Evolutionary conservation across 1,140 invertebrate species (phyloP).

Genomic region (Acyrthosiphon pisum): DNA sequence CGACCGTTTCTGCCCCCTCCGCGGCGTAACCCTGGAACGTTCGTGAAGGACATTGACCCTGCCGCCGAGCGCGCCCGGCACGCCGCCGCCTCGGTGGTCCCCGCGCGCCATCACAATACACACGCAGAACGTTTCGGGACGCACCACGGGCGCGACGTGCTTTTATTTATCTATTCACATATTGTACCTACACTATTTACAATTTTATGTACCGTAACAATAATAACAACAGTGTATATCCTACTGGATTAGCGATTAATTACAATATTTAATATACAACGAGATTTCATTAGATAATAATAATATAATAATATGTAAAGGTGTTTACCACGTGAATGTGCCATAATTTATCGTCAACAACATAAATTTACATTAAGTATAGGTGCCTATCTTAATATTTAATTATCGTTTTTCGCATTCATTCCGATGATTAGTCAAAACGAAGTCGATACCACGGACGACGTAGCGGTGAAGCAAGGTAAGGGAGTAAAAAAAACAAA

Average conservation of each 20-base stretch:
- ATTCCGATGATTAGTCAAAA: constrained; percentile 8
- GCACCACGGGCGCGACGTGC: neutral
- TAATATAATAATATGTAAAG: neutral
- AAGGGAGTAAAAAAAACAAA: constrained; percentile 24
- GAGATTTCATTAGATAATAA: too few relatives aligned
- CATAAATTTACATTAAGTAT: neutral
- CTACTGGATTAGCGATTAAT: neutral
- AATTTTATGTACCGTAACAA: neutral
- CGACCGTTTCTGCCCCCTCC: constrained; percentile 17
- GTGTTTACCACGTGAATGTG: neutral
- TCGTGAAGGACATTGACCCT: constrained; percentile 54
- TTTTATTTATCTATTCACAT: neutral
- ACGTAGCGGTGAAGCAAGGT: constrained; percentile 18
- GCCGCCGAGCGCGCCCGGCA: constrained; percentile 48
- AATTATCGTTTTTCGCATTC: neutral
- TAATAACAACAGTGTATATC: neutral
- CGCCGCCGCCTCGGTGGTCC: neutral
- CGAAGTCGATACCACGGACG: constrained; percentile 10
- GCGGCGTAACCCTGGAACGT: constrained; percentile 48
- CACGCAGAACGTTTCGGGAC: constrained; percentile 39
- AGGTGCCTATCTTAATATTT: neutral
- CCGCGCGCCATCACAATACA: neutral
- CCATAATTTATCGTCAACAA: neutral
- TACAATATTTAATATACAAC: neutral
- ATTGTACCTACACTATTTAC: neutral